phyloP scores from a whole-genome alignment of 2,797 vertebrate species.

The Scomberomorus guttatus region DNA sequence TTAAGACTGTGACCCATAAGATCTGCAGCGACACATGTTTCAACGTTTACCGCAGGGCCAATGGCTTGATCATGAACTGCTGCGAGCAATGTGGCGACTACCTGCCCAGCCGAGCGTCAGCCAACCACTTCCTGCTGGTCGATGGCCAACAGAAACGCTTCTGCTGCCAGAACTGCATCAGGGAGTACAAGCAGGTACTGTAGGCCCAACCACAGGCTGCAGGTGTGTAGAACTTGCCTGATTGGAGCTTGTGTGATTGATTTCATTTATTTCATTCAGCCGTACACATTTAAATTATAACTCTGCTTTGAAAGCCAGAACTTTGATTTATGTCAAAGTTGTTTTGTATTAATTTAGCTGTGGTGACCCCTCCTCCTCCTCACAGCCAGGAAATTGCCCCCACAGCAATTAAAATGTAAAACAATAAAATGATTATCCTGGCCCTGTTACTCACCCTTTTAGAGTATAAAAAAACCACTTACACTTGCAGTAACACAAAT shows the following conservation, averaged over 20 bases:
- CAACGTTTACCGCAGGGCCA: conserved; percentile 97
- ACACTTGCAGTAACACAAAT: not conserved
- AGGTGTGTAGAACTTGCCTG: not conserved
- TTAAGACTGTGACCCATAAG: conserved; percentile 99
- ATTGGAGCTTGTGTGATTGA: not conserved
- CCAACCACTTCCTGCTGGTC: conserved; percentile 94
- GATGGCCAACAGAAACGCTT: conserved; percentile 99
- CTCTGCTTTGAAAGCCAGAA: not conserved
- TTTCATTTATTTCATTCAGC: not conserved
- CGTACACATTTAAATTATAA: not conserved
- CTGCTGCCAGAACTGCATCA: conserved; percentile 97
- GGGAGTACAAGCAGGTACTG: conserved; percentile 97
- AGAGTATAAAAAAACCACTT: not conserved
- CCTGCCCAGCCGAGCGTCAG: conserved; percentile 94
- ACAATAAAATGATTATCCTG: not conserved
- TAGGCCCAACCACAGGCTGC: not conserved
- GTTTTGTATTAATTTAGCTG: not conserved
- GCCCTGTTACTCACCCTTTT: not conserved
- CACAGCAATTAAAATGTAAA: not conserved
- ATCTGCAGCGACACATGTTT: conserved; percentile 98
- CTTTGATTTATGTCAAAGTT: not conserved
- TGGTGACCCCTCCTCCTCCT: not conserved
- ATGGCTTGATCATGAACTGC: conserved; percentile 99
- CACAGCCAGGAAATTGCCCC: not conserved
- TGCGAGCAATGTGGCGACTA: conserved; percentile 99